Conservation (phyloP, 64 coral and sea anemone genomes). For the Stichodactyla mertensii region DNA sequence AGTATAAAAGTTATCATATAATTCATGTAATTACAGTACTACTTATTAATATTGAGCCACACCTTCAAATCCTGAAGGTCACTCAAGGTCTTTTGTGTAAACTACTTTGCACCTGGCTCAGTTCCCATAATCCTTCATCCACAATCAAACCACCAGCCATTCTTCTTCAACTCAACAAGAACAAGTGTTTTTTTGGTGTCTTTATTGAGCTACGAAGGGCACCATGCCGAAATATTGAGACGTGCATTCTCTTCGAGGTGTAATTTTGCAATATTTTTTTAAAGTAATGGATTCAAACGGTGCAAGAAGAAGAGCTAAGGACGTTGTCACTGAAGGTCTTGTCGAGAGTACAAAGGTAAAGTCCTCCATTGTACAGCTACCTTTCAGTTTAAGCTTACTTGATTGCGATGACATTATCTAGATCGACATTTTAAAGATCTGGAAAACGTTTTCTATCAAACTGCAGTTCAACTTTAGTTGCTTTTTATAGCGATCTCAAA, state of each 20-base stretch:
- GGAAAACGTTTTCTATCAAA: background rate
- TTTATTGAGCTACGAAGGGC: background rate
- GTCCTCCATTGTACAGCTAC: background rate
- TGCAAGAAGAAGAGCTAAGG: slow-evolving; percentile 21
- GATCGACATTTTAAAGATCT: background rate
- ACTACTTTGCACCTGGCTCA: too few relatives aligned
- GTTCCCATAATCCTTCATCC: background rate
- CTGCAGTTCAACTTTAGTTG: background rate
- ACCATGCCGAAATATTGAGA: background rate
- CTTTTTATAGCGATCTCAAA: background rate
- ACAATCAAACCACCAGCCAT: background rate
- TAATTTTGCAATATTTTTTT: background rate
- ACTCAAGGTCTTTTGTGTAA: too few relatives aligned
- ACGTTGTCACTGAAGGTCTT: background rate
- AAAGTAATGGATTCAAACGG: slow-evolving; percentile 17
- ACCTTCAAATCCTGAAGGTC: too few relatives aligned
- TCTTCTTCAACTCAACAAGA: background rate
- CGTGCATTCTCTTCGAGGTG: background rate
- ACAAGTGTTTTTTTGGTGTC: background rate
- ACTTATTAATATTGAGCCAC: too few relatives aligned
- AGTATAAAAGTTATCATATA: too few relatives aligned
- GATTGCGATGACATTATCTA: background rate
- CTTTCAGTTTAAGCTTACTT: background rate
- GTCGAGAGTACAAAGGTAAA: slow-evolving; percentile 16
- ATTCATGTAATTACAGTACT: too few relatives aligned